Evolutionary conservation across 1,140 invertebrate genomes (phyloP).

Genomic region (Cydia amplana): DNA sequence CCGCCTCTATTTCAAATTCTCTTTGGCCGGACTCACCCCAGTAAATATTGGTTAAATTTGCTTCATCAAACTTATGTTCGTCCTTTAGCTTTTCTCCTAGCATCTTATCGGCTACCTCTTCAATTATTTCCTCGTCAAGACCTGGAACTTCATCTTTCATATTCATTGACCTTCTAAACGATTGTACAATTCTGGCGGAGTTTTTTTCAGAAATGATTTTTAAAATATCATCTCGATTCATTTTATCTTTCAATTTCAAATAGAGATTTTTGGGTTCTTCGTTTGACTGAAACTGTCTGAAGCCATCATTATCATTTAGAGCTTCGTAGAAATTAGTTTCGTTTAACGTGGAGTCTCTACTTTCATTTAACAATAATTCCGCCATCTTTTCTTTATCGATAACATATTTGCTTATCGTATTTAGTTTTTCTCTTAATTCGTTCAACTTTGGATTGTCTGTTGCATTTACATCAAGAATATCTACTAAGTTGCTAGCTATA

Average conservation of each 20-base stretch:
- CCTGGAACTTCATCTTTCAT: slow-evolving; percentile 35
- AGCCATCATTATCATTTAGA: slow-evolving; percentile 56
- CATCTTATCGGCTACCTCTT: slow-evolving; percentile 56
- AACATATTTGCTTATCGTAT: slow-evolving; percentile 55
- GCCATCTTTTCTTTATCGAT: slow-evolving; percentile 53
- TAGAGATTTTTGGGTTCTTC: slow-evolving; percentile 59
- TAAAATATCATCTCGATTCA: slow-evolving; percentile 67
- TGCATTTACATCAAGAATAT: slow-evolving; percentile 38
- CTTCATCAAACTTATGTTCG: slow-evolving; percentile 51
- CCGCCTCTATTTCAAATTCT: too few species aligned
- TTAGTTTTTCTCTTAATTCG: slow-evolving; percentile 58
- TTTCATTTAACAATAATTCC: slow-evolving; percentile 53
- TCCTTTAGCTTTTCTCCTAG: slow-evolving; percentile 54
- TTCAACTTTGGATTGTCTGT: slow-evolving; percentile 45
- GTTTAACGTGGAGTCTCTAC: slow-evolving; percentile 48
- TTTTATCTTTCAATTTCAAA: slow-evolving; percentile 63
- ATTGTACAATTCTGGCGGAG: slow-evolving; percentile 42
- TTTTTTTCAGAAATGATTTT: slow-evolving; percentile 53
- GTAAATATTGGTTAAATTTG: slow-evolving; percentile 53
- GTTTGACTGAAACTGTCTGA: slow-evolving; percentile 41
- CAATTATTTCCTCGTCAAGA: slow-evolving; percentile 42
- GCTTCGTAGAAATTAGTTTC: slow-evolving; percentile 62
- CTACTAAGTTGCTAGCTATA: slow-evolving; percentile 48
- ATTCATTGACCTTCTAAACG: slow-evolving; percentile 57
- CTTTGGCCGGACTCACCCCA: slow-evolving; percentile 56